Conservation (phyloP, 2,113 vertebrate genomes). For the Zapornia atra region DNA sequence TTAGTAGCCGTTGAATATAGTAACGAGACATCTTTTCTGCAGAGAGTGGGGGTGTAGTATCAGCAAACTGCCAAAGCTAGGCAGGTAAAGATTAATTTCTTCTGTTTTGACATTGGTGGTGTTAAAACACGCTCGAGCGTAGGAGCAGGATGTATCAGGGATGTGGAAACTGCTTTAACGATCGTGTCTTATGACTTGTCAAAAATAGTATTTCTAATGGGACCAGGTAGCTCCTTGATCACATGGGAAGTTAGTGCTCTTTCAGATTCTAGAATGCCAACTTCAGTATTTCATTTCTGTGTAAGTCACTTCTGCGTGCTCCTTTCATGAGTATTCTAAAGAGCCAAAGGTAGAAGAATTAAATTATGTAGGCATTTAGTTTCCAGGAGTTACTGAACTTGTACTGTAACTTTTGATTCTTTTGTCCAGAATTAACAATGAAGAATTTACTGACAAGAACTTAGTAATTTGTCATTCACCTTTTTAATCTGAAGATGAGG, state of each 20-base stretch:
- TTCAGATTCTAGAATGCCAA: neutral
- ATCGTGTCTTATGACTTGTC: neutral
- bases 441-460: neutral
- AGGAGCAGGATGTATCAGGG: accelerated
- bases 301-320: neutral
- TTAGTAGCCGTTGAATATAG: neutral
- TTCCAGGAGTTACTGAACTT: neutral
- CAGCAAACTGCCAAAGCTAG: neutral
- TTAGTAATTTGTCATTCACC: neutral
- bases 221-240: neutral
- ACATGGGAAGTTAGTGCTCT: neutral
- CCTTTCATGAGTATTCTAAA: neutral
- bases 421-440: neutral
- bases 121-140: neutral
- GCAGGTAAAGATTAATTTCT: neutral
- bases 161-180: accelerated
- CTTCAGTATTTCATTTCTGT: neutral
- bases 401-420: neutral
- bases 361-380: neutral
- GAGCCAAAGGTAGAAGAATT: neutral
- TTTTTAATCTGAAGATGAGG: neutral
- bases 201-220: neutral
- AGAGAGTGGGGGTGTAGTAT: neutral
- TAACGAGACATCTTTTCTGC: neutral
- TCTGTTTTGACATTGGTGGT: neutral